Evolutionary conservation across 2,113 vertebrate genomes (phyloP), one percentile per base, ranked within the genome.

Genomic region (Tragelaphus imberbis): DNA sequence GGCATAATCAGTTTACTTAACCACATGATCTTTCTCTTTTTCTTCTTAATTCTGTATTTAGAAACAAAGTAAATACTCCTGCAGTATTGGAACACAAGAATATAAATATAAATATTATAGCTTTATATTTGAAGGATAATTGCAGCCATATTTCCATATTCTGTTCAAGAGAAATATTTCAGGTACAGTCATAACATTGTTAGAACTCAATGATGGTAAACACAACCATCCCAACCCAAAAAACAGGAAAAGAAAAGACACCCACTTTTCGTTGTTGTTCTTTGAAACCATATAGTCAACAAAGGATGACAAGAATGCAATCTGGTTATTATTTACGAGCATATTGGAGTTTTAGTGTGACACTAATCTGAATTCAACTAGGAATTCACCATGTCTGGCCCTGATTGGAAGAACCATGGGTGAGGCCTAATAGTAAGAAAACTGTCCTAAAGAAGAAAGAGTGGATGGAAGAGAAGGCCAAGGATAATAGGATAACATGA

Each of bases 31-130:
- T 84, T 97, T 94, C 90, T 89, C 11, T 6, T 95, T 96, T 28
- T 96, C 40, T 49, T 51, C 25, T 71, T 61, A 95, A 59, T 63
- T 59, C 94, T 98, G 65, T 90, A 90, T 98, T 88, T 98, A 97
- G 89, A 84, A 88, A 94, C 58, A 56, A 96, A 88, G 63, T n/a
- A 97, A 97, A 95, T 80, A 79, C 89, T 90, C 85, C 95, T 98
- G 95, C 27, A 25, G 84, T 44, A 61, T 58, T 97, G 68, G 97
- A 96, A 96, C 36, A 81, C 13, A 61, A 71, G 63, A 0, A 12
- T 85, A 98, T 68, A 88, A 96, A 96, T 2, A 13, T 75, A 88
- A 96, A 97, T 2, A 12, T 86, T 80, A 95, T 40, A 90, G 63
- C 6, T 97, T 87, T 6, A 11, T 56, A 82, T 40, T 25, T 97